These are phyloP conservation scores for Ornithorhynchus anatinus DNA, from an alignment of 2,113 vertebrate species.

Conservation along the genomic window DNA sequence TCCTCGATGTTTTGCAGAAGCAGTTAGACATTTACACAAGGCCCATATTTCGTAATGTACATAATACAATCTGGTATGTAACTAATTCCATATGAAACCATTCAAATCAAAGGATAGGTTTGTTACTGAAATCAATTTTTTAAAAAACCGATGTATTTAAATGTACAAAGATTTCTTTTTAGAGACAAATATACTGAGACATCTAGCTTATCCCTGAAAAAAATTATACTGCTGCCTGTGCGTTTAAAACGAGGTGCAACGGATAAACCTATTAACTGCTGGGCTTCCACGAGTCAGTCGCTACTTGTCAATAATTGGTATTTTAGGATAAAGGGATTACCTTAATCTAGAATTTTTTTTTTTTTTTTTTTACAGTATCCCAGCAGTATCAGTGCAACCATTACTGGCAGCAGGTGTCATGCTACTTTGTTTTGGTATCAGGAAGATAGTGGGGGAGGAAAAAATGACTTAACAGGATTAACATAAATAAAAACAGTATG, in stretches of 20 bases:
- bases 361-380: too few relatives aligned
- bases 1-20: slow-evolving; percentile 63
- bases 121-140: slow-evolving; percentile 47
- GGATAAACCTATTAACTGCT: slow-evolving; percentile 34
- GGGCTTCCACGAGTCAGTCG: slow-evolving; percentile 31
- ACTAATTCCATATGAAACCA: slow-evolving; percentile 51
- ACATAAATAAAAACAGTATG: slow-evolving; percentile 19
- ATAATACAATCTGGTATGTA: slow-evolving; percentile 47
- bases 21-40: slow-evolving; percentile 68
- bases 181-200: slow-evolving; percentile 41
- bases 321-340: slow-evolving; percentile 24
- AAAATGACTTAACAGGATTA: slow-evolving; percentile 17
- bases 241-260: slow-evolving; percentile 20
- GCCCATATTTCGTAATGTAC: slow-evolving; percentile 52
- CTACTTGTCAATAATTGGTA: slow-evolving; percentile 14
- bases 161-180: slow-evolving; percentile 41
- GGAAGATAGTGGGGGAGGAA: slow-evolving; percentile 16
- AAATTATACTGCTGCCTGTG: slow-evolving; percentile 42
- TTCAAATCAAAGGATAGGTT: slow-evolving; percentile 46
- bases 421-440: slow-evolving; percentile 10
- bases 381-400: slow-evolving; percentile 6
- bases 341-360: too few relatives aligned
- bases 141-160: slow-evolving; percentile 14
- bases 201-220: slow-evolving; percentile 58
- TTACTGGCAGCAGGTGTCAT: neutral